Conservation (phyloP, 1,140 invertebrate species). For the Diorhabda carinulata region DNA sequence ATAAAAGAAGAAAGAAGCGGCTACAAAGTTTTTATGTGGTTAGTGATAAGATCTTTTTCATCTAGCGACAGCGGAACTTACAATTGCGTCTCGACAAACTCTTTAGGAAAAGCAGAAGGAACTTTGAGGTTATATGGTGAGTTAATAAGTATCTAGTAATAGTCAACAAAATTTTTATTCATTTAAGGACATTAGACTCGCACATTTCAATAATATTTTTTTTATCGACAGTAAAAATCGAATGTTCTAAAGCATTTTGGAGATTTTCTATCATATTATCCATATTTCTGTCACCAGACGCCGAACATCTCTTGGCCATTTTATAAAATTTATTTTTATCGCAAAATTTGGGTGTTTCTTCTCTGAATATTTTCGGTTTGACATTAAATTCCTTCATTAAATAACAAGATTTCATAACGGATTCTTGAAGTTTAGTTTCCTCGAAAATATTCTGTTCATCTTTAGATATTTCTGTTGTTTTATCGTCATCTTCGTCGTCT, state of each 20-base stretch:
- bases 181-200: not conserved
- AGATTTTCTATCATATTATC: not conserved
- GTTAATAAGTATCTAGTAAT: slow-evolving; percentile 38
- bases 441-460: slow-evolving; percentile 4
- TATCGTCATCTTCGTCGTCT: not conserved
- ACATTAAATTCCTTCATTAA: slow-evolving; percentile 25
- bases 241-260: slow-evolving; percentile 5
- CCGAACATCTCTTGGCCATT: not conserved
- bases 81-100: slow-evolving; percentile 87
- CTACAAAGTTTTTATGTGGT: slow-evolving; percentile 80
- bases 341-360: not conserved
- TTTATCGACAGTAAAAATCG: not conserved
- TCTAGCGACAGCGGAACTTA: slow-evolving; percentile 81
- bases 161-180: not conserved
- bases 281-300: not conserved
- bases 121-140: slow-evolving; percentile 82
- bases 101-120: slow-evolving; percentile 79
- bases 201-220: not conserved
- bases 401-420: slow-evolving; percentile 26
- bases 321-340: not conserved
- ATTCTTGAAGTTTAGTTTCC: slow-evolving; percentile 23
- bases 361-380: slow-evolving; percentile 2
- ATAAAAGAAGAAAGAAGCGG: slow-evolving; percentile 72
- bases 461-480: not conserved
- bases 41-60: slow-evolving; percentile 75